Base-by-base conservation (phyloP, 2,113 vertebrate genomes). In the Toxotes jaculatrix region DNA sequence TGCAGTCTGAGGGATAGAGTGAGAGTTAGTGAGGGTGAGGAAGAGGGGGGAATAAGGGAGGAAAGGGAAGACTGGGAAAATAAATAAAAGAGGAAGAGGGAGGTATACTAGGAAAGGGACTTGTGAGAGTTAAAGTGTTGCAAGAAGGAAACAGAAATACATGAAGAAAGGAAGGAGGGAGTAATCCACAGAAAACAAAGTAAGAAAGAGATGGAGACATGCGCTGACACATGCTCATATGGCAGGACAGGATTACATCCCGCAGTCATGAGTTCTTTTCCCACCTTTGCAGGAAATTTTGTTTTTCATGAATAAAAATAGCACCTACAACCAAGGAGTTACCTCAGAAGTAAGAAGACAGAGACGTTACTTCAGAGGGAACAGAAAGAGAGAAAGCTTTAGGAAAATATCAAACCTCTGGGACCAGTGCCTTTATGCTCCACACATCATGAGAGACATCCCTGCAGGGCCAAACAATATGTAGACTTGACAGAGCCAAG, bases 1-100 rank as follows among this genome's bases (percentile, higher is more conserved):
- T 89, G 89, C 85, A 78, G 80, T 81, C 66, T 77, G 79, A 47
- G 74, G 43, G 34, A 71, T 43, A 9, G 68, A 74, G 72, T 47
- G 76, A 72, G 70, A 81, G 57, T 19, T 13, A 70, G 65, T 23
- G 42, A 73, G 70, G 56, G 57, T 31, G 43, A 65, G 66, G 67
- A 66, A 23, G 59, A 47, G 23, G 13, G 23, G 23, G 19, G 23
- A 38, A 27, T 4, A n/a, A 45, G 45, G 23, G 27, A 81, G 27
- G 21, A 56, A 79, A 45, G 45, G 11, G 7, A 45, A 51, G 47
- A 40, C 12, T 45, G 5, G 43, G 17, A 36, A 53, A 63, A 61
- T 7, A 17, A 23, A 27, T 27, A 53, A 31, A 60, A 61, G 4
- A 40, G 27, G n/a, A 55, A 42, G 47, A 70, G n/a, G 64, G 21